Evolutionary conservation across 2,797 vertebrate species (phyloP).

Genomic region (Vireo griseus): DNA sequence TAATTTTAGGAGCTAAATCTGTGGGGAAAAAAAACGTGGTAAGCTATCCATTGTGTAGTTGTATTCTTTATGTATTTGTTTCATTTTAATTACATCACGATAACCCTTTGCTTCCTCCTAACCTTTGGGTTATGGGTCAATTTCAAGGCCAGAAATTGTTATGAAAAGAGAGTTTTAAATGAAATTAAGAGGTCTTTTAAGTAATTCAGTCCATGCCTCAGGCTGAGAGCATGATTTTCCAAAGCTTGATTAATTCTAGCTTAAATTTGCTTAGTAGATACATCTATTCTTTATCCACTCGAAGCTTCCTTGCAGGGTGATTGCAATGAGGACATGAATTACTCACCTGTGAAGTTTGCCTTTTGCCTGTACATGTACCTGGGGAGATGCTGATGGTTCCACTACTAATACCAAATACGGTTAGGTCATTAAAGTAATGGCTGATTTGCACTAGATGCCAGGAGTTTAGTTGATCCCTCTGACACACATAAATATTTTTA

Average conservation of each 20-base stretch:
- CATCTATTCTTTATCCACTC: background rate
- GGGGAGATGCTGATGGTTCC: background rate
- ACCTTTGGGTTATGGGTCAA: background rate
- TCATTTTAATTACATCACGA: background rate
- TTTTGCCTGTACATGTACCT: background rate
- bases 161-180: background rate
- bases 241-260: background rate
- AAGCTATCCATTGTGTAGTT: background rate
- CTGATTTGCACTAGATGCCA: background rate
- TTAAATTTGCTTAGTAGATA: background rate
- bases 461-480: background rate
- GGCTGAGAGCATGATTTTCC: background rate
- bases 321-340: background rate
- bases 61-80: background rate
- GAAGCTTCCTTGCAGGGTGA: background rate
- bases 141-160: background rate
- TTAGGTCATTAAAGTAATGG: background rate
- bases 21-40: accelerated
- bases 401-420: background rate
- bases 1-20: background rate
- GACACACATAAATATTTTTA: accelerated
- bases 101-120: background rate
- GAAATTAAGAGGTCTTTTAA: background rate
- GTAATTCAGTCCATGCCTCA: background rate
- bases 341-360: background rate